Percentiles rank a stretch among this genome's conserved stretches.
phyloP scores from a whole-genome alignment of 2,797 vertebrate species.

The Rhinella marina region DNA sequence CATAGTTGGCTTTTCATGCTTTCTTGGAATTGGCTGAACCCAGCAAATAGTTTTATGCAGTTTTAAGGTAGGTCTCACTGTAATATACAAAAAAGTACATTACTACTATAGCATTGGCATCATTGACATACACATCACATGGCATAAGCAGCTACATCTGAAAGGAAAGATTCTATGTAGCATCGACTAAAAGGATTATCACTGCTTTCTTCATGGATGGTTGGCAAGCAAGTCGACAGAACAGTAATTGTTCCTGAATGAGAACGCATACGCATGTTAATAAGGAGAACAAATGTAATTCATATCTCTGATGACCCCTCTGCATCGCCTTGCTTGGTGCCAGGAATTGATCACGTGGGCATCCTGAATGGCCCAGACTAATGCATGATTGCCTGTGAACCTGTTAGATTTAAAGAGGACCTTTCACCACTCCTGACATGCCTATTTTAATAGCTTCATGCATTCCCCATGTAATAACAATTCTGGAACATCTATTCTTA shows the following conservation, averaged over 20 bases:
- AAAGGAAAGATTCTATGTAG: not conserved
- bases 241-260: constrained; percentile 23
- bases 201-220: constrained; percentile 4
- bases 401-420: too few relatives aligned
- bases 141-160: not conserved
- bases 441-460: too few relatives aligned
- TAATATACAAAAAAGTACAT: not conserved
- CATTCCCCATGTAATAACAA: too few relatives aligned
- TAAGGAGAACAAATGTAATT: constrained; percentile 41
- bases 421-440: too few relatives aligned
- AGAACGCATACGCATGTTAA: constrained; percentile 19
- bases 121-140: not conserved
- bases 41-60: not conserved
- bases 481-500: too few relatives aligned
- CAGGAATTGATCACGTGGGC: constrained; percentile 29
- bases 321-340: not conserved
- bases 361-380: not conserved
- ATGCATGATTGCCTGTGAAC: too few relatives aligned
- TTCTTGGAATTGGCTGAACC: not conserved
- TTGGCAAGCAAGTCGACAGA: constrained; percentile 32
- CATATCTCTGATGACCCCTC: constrained; percentile 30
- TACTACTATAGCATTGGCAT: not conserved
- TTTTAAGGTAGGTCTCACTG: not conserved
- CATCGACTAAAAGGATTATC: not conserved
- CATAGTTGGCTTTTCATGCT: not conserved